These are phyloP conservation scores for Phymorhynchus buccinoides DNA, from an alignment of 1,140 invertebrate genomes.

Conservation along the genomic window DNA sequence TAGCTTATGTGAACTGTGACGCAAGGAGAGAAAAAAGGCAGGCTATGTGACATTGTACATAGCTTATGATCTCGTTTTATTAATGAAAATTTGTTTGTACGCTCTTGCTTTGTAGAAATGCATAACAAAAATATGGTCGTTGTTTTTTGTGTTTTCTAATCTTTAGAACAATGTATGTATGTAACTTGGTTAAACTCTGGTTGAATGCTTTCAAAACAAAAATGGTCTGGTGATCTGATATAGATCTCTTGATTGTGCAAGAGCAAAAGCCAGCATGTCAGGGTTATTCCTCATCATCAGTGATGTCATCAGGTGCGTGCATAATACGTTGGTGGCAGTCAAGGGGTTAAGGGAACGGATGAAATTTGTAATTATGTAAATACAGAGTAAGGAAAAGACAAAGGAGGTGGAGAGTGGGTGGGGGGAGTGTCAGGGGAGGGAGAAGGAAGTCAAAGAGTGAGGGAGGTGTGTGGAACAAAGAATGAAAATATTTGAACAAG, in stretches of 20 bases:
- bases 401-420: no score
- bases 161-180: background rate
- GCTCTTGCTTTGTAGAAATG: background rate
- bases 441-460: no score
- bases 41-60: background rate
- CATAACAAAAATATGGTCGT: background rate
- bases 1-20: background rate
- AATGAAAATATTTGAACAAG: no score
- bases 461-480: no score
- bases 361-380: background rate
- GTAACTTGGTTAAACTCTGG: background rate
- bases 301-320: no score
- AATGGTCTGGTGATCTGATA: no score
- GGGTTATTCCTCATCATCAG: background rate
- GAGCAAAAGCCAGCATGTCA: background rate
- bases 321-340: background rate
- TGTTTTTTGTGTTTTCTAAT: background rate
- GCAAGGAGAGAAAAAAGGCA: background rate
- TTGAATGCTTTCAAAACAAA: background rate
- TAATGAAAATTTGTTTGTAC: background rate
- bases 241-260: background rate
- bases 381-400: background rate
- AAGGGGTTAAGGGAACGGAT: background rate
- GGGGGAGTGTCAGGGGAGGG: no score
- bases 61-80: background rate